Evolutionary conservation across 1,140 invertebrate species (phyloP), one percentile per base, ranked within the genome.

Genomic region (Drosophila paulistorum): DNA sequence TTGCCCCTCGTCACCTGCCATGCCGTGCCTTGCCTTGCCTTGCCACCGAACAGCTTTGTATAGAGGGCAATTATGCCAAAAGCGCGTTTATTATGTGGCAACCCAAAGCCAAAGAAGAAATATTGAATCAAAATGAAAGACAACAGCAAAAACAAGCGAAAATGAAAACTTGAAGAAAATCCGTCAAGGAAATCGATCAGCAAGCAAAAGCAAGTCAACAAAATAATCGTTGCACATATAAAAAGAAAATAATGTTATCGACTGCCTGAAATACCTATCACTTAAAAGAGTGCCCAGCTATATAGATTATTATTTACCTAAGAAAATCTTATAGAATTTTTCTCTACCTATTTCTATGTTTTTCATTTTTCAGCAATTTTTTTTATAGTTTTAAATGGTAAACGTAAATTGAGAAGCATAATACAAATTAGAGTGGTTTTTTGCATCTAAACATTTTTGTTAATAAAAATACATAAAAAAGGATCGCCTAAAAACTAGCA

Each of bases 21-120:
- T 42, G 35, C 48, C 7, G 3, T 17, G 37, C 23, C 23, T 4
- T 11, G 1, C 10, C 39, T 7, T 42, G 35, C 37, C 7, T 2
- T n/a, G 37, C 72, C 37, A 23, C 1, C 48, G 6, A 45, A 10
- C 45, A 51, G 58, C 66, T 55, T 11, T 23, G 66, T 45, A 45
- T 64, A 30, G 61, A 48, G 20, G 30, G 68, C 77, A 87, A 87
- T 83, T 82, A 87, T 87, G 84, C 73, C 84, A 87, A 87, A 89
- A 80, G 77, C 83, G 83, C 83, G 79, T 87, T 89, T 83, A 73
- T 72, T 73, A 77, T 79, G 73, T 80, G 65, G 67, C 69, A 63
- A 75, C 61, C 59, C 33, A 62, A 71, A 71, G 68, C 63, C 62
- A 71, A 42, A 73, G 81, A 78, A 68, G 70, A 74, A 75, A 48